These are phyloP conservation scores for Chymomyza caudatula DNA, from an alignment of 2,888 invertebrate species.

Conservation along the genomic window DNA sequence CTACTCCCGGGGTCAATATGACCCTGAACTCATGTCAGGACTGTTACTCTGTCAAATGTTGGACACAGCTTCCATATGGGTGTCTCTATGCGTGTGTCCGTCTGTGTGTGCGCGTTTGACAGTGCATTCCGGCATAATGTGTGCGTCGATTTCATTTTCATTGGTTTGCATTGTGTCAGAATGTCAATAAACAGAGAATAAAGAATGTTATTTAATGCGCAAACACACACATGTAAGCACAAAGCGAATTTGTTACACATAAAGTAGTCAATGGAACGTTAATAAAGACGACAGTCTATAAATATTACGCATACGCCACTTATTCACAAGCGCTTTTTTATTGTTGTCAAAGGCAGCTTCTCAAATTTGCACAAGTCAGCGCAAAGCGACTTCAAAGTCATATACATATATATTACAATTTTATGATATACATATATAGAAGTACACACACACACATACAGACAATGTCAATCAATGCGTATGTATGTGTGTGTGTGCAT, in stretches of 20 bases:
- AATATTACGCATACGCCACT: conserved; percentile 1
- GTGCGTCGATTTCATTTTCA: not conserved
- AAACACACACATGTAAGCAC: not conserved
- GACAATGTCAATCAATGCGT: not conserved
- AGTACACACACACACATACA: not conserved
- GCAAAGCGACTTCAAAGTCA: not conserved
- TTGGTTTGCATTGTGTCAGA: not conserved
- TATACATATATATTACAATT: not conserved
- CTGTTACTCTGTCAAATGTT: not conserved
- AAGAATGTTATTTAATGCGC: not conserved
- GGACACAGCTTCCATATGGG: not conserved
- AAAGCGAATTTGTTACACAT: not conserved
- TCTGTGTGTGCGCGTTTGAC: not conserved
- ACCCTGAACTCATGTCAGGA: conserved; percentile 26
- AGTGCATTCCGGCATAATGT: not conserved
- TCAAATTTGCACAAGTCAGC: not conserved
- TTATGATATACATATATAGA: not conserved
- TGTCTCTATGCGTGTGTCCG: not conserved
- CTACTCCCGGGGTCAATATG: not conserved
- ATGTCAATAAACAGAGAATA: not conserved
- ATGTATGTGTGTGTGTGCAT: conserved; percentile 12
- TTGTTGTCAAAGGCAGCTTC: not conserved
- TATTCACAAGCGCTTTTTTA: not conserved
- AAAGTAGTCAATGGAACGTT: not conserved
- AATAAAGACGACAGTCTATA: not conserved